Evolutionary conservation across 2,888 invertebrate genomes (phyloP).

Genomic region (Mechanitis mazaeus): DNA sequence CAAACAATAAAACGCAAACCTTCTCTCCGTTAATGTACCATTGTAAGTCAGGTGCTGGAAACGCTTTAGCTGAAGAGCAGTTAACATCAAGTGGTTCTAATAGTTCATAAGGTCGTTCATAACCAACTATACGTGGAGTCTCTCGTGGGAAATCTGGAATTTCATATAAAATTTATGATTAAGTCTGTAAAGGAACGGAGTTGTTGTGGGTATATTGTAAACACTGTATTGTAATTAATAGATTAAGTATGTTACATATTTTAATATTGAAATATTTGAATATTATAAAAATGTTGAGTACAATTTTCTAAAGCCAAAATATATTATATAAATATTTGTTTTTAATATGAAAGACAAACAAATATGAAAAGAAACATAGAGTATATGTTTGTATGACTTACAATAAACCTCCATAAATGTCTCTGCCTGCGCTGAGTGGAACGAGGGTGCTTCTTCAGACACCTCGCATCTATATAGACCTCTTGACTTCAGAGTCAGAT

Average conservation of each 20-base stretch:
- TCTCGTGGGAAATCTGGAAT: constrained; percentile 64
- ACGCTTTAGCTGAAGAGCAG: constrained; percentile 64
- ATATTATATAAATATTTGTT: too few relatives aligned
- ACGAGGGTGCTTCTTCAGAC: constrained; percentile 86
- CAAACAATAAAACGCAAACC: constrained; percentile 33
- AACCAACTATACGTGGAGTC: constrained; percentile 60
- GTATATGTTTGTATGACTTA: constrained; percentile 38
- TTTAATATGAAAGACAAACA: not conserved
- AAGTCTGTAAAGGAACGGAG: not conserved
- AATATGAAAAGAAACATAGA: not conserved
- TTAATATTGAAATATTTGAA: too few relatives aligned
- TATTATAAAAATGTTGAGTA: not conserved
- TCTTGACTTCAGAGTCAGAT: constrained; percentile 81
- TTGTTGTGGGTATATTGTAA: too few relatives aligned
- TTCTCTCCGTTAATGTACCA: constrained; percentile 66
- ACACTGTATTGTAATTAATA: too few relatives aligned
- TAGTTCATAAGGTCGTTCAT: constrained; percentile 49
- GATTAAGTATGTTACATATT: too few relatives aligned
- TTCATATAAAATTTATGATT: constrained; percentile 6
- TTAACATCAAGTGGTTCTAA: constrained; percentile 60
- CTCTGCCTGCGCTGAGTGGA: constrained; percentile 84
- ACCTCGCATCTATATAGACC: constrained; percentile 86
- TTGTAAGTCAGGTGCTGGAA: constrained; percentile 64
- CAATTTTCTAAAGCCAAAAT: too few relatives aligned
- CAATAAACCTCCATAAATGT: constrained; percentile 85